Base-by-base conservation (phyloP, 2,113 vertebrate genomes). In the Python bivittatus region DNA sequence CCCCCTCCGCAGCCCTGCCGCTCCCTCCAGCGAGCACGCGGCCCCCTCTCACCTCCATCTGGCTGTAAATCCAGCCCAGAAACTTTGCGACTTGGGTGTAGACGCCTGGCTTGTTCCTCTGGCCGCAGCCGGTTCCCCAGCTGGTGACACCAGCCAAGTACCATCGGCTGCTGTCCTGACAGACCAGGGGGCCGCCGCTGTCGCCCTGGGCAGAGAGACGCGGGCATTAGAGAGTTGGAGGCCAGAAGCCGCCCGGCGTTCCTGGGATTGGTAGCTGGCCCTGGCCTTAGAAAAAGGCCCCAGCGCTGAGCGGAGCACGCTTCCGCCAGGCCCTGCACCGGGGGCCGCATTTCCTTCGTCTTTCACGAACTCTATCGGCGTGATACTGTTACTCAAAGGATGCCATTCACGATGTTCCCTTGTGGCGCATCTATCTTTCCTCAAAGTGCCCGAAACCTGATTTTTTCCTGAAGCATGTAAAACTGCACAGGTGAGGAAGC, bases 141-240 rank as follows among this genome's bases (percentile, higher is more conserved):
- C 99, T 99, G 0, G 99, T 99, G 96, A 99, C 97, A 0, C 99
- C 99, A 0, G 96, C 96, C 96, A 99, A 95, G 0, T 98, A 98
- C 98, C 98, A 99, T 85, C 92, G 97, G 3, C 92, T 93, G 0
- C 89, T 56, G 12, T 90, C 95, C 94, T 98, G 93, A 0, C 99
- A 99, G 53, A 99, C 98, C 95, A 99, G 96, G 7, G 99, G 99
- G 6, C 99, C 99, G 1, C 99, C 99, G 0, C 99, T 99, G 97
- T 99, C 99, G 0, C 99, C 99, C 99, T 99, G 88, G 83, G 93
- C 29, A n/a, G 86, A 38, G 86, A 27, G 84, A 86, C 84, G 33
- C 53, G 91, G 64, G 79, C 10, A n/a, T 20, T 12, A 13, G 91
- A 10, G 58, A 20, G 1, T 17, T 12, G 48, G 2, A 11, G 27